These are phyloP conservation scores for Corydoras maculifer DNA, from an alignment of 2,113 vertebrate species.

Conservation along the genomic window DNA sequence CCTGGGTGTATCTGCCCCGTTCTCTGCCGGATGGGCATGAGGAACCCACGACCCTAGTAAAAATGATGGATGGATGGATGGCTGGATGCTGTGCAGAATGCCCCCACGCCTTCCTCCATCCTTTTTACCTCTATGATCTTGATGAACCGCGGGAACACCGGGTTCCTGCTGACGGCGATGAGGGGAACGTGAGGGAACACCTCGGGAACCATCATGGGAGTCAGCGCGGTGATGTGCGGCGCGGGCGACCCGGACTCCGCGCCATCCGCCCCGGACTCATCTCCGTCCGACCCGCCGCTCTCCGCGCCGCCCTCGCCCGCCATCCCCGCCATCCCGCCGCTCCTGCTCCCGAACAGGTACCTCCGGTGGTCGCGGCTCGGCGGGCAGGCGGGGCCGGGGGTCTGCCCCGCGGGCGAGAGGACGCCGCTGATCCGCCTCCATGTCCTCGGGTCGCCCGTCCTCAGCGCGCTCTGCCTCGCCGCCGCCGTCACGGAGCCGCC, in stretches of 20 bases:
- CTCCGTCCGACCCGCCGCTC: constrained; percentile 59
- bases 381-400: neutral
- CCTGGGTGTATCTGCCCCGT: too few relatives aligned
- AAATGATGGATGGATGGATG: too few relatives aligned
- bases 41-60: too few relatives aligned
- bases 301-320: constrained; percentile 63
- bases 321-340: constrained; percentile 60
- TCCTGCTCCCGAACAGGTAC: constrained; percentile 52
- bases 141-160: constrained; percentile 94
- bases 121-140: constrained; percentile 88
- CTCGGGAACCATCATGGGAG: constrained; percentile 85
- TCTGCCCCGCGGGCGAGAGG: constrained; percentile 1
- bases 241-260: constrained; percentile 61
- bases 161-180: constrained; percentile 87
- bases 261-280: constrained; percentile 62
- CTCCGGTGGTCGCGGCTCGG: constrained; percentile 33
- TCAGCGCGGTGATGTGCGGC: constrained; percentile 82
- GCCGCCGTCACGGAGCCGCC: neutral
- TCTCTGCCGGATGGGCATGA: too few relatives aligned
- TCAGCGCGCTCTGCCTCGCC: constrained; percentile 16
- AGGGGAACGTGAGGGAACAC: constrained; percentile 90
- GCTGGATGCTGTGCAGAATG: too few relatives aligned
- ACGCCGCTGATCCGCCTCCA: constrained; percentile 47
- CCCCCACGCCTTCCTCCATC: neutral
- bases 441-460: constrained; percentile 23